Evolutionary conservation across 2,797 vertebrate genomes (phyloP).

Genomic region (Pseudochaenichthys georgianus): DNA sequence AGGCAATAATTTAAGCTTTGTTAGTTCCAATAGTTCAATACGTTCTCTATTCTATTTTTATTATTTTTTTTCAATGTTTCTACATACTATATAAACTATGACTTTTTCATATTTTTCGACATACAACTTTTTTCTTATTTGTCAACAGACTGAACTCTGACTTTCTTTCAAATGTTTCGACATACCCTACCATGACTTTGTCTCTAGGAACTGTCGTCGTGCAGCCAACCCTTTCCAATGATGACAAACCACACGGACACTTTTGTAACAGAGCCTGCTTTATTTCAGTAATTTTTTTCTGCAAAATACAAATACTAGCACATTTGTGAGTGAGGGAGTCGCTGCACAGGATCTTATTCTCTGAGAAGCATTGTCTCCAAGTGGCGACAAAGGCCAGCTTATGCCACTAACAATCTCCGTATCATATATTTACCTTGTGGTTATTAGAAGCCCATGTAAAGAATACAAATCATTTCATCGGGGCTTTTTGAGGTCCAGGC

Average conservation of each 20-base stretch:
- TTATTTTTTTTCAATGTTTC: too few relatives aligned
- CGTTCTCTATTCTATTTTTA: too few relatives aligned
- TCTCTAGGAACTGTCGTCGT: too few relatives aligned
- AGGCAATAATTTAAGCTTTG: too few relatives aligned
- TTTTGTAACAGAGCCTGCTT: conserved; percentile 94
- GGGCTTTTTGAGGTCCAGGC: conserved; percentile 82
- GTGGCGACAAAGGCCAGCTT: conserved; percentile 98
- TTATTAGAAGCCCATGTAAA: conserved; percentile 42
- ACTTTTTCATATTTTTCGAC: too few relatives aligned
- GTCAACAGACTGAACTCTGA: too few relatives aligned
- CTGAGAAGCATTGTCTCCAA: conserved; percentile 91
- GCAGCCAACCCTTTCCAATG: too few relatives aligned
- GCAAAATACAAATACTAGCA: conserved; percentile 97
- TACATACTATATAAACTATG: too few relatives aligned
- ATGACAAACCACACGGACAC: conserved; percentile 57
- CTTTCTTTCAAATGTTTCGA: too few relatives aligned
- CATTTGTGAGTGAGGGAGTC: conserved; percentile 90
- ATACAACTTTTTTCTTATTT: too few relatives aligned
- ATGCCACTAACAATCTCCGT: conserved; percentile 92
- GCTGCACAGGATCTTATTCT: conserved; percentile 84
- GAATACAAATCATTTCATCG: conserved; percentile 18
- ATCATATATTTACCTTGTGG: conserved; percentile 84
- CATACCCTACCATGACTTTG: too few relatives aligned
- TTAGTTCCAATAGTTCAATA: too few relatives aligned
- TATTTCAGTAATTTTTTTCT: conserved; percentile 81